Percentiles rank a stretch among this genome's conserved stretches.
These are phyloP conservation scores for Nylanderia fulva DNA, from an alignment of 1,140 invertebrate genomes.

Conservation along the genomic window DNA sequence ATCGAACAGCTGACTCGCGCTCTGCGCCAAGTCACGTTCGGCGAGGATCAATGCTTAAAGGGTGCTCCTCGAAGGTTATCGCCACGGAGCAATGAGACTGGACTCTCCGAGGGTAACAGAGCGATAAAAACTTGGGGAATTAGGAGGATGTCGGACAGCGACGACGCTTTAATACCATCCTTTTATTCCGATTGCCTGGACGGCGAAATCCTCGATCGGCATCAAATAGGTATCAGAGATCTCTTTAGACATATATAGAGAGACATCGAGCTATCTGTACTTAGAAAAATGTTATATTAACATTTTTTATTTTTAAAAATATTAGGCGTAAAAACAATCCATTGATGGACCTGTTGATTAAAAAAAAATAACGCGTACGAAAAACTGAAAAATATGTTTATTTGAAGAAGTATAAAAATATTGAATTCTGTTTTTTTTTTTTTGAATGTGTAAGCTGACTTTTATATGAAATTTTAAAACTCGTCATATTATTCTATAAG, in stretches of 20 bases:
- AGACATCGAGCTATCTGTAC: neutral
- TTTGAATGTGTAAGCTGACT: neutral
- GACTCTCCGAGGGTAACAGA: neutral
- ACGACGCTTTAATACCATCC: neutral
- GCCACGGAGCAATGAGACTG: neutral
- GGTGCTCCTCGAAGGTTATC: constrained; percentile 30
- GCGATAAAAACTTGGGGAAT: constrained; percentile 48
- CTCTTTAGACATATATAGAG: neutral
- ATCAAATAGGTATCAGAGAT: constrained; percentile 38
- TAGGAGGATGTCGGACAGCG: constrained; percentile 16
- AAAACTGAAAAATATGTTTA: neutral
- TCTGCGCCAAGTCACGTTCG: constrained; percentile 46
- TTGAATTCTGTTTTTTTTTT: neutral
- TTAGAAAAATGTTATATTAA: neutral
- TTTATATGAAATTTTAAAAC: neutral
- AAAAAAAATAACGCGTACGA: neutral
- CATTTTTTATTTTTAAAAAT: neutral
- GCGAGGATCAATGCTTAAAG: constrained; percentile 17
- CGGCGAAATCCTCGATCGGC: constrained; percentile 1
- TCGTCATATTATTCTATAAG: neutral
- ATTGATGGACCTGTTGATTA: neutral
- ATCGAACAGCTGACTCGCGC: constrained; percentile 65
- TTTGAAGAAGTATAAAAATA: neutral
- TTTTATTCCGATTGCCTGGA: constrained; percentile 18
- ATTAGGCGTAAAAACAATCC: neutral